Percentiles rank a stretch among this genome's conserved stretches.
Evolutionary conservation across 2,888 invertebrate genomes (phyloP).

Genomic region (Pandemis corylana): DNA sequence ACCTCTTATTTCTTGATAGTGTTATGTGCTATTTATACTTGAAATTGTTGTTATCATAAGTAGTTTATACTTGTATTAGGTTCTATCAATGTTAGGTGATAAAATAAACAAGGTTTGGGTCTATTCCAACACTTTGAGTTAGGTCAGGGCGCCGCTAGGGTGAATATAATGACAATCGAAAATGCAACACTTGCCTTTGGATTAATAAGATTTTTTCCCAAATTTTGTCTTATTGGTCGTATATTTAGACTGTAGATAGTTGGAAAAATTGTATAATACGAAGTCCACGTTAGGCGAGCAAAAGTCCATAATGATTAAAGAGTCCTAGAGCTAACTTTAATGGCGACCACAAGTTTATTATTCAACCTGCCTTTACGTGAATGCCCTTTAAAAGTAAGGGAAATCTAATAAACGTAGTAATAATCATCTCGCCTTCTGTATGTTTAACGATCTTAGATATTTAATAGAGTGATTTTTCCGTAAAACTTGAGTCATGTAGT

Average conservation of each 20-base stretch:
- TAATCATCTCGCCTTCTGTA: conserved; percentile 14
- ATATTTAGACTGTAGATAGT: conserved; percentile 34
- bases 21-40: conserved; percentile 62
- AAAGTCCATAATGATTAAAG: conserved; percentile 1
- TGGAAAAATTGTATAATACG: conserved; percentile 2
- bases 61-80: conserved; percentile 40
- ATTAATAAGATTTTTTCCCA: conserved; percentile 2
- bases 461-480: neutral
- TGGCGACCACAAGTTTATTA: neutral
- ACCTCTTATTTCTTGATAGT: conserved; percentile 61
- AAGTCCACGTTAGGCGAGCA: conserved; percentile 8
- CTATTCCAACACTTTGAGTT: conserved; percentile 13
- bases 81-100: conserved; percentile 46
- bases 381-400: neutral
- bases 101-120: conserved; percentile 42
- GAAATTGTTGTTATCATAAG: conserved; percentile 42
- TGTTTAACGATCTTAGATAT: conserved; percentile 9
- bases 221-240: conserved; percentile 21
- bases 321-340: neutral
- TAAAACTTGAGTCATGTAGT: neutral
- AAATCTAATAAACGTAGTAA: neutral
- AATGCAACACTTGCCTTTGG: conserved; percentile 33
- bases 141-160: conserved; percentile 8
- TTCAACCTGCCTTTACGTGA: conserved; percentile 3
- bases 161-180: conserved; percentile 23